A percentile compares a stretch with the other conserved stretches of the same genome.
These are phyloP conservation scores for Agapetus fuscipes DNA, from an alignment of 2,888 invertebrate genomes.

Conservation along the genomic window DNA sequence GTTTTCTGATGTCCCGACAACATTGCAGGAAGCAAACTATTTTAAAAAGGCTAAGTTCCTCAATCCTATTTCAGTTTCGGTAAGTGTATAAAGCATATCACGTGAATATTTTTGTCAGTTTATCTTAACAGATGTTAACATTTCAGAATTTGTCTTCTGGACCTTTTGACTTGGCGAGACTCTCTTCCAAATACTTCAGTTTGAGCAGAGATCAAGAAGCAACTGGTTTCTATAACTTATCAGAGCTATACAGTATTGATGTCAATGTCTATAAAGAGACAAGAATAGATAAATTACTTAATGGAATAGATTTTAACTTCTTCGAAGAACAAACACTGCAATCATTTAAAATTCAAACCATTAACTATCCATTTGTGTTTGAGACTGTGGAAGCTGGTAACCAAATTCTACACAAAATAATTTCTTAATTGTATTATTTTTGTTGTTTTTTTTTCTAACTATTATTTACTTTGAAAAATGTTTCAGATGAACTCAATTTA, in stretches of 20 bases:
- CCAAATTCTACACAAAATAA: too few species aligned
- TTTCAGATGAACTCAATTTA: too few species aligned
- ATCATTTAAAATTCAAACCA: neutral
- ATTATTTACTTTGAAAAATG: too few species aligned
- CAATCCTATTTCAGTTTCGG: constrained; percentile 1
- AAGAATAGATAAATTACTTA: neutral
- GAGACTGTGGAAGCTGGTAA: too few species aligned
- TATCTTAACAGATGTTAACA: too few species aligned
- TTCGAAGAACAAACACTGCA: neutral
- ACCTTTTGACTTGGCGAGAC: too few species aligned
- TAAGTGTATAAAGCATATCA: too few species aligned
- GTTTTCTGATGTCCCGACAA: constrained; percentile 34
- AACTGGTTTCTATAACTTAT: neutral
- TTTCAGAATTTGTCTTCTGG: too few species aligned
- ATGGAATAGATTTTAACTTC: neutral
- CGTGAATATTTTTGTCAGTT: too few species aligned
- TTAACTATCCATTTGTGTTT: neutral
- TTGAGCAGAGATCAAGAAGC: neutral
- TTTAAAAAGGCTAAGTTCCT: constrained; percentile 2
- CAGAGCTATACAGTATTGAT: neutral
- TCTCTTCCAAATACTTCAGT: neutral
- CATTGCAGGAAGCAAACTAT: constrained; percentile 8
- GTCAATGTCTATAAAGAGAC: neutral
- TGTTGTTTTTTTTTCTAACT: too few species aligned
- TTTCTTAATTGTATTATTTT: too few species aligned